A percentile compares a stretch with the other conserved stretches of the same genome.
Evolutionary conservation across 2,888 invertebrate species (phyloP).

Genomic region (Theodoxus fluviatilis): DNA sequence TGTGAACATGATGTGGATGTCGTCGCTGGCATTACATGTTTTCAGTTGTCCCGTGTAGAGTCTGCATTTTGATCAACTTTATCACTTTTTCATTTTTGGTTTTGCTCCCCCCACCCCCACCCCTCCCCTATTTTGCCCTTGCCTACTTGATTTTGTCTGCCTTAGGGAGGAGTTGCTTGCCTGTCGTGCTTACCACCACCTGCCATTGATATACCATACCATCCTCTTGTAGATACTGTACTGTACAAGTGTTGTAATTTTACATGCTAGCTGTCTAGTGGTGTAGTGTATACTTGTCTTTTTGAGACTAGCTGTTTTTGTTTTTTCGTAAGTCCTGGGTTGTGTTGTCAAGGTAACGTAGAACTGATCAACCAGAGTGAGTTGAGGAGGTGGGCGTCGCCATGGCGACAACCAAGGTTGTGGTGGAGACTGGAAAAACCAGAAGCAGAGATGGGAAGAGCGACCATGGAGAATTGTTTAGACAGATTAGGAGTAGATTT

Average conservation of each 20-base stretch:
- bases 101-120: conserved; percentile 7
- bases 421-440: background rate
- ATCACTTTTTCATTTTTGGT: conserved; percentile 20
- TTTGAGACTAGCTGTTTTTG: conserved; percentile 27
- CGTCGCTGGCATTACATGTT: too few relatives aligned
- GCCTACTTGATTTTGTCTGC: conserved; percentile 22
- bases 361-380: conserved; percentile 18
- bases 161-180: too few relatives aligned
- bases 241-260: conserved; percentile 30
- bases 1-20: too few relatives aligned
- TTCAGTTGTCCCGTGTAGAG: too few relatives aligned
- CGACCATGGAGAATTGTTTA: conserved; percentile 10
- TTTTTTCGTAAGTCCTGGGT: conserved; percentile 28
- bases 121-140: conserved; percentile 17
- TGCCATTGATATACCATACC: conserved; percentile 13
- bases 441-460: conserved; percentile 5
- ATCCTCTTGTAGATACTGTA: conserved; percentile 31
- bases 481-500: conserved; percentile 6
- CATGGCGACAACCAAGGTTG: conserved; percentile 1
- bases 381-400: conserved; percentile 17
- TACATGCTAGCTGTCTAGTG: conserved; percentile 24
- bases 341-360: conserved; percentile 28
- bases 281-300: conserved; percentile 20
- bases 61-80: conserved; percentile 21
- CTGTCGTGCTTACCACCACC: background rate